phyloP scores from a whole-genome alignment of 1,140 invertebrate species.

The Leptinotarsa undecemlineata region DNA sequence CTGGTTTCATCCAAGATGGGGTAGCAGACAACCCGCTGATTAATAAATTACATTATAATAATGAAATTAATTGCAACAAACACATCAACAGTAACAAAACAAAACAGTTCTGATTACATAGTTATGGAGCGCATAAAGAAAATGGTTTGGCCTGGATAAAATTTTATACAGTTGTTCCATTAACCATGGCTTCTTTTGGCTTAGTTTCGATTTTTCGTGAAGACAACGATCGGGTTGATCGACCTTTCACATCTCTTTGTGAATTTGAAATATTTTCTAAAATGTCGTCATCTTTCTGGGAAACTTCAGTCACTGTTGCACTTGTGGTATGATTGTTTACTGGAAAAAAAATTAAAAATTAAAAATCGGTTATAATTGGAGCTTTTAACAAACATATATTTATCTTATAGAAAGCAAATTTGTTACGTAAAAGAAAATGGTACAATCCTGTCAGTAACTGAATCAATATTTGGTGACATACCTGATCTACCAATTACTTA shows the following conservation, averaged over 20 bases:
- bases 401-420: too few relatives aligned
- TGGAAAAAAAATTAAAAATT: conserved; percentile 31
- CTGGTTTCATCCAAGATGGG: conserved; percentile 44
- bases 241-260: conserved; percentile 57
- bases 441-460: too few relatives aligned
- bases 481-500: too few relatives aligned
- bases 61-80: conserved; percentile 26
- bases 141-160: background rate
- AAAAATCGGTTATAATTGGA: background rate
- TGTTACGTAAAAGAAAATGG: too few relatives aligned
- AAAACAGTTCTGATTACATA: conserved; percentile 32
- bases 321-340: conserved; percentile 34
- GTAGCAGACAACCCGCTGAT: conserved; percentile 45
- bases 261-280: conserved; percentile 48
- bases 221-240: conserved; percentile 56
- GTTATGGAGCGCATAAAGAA: conserved; percentile 30
- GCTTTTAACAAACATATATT: too few relatives aligned
- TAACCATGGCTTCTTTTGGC: conserved; percentile 65
- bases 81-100: conserved; percentile 42
- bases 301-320: conserved; percentile 28
- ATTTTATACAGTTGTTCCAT: conserved; percentile 58
- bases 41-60: too few relatives aligned
- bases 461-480: too few relatives aligned
- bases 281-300: conserved; percentile 33
- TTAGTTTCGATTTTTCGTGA: conserved; percentile 54